These are phyloP conservation scores for Rhyacichthys aspro DNA, from an alignment of 2,797 vertebrate genomes.

Conservation along the genomic window DNA sequence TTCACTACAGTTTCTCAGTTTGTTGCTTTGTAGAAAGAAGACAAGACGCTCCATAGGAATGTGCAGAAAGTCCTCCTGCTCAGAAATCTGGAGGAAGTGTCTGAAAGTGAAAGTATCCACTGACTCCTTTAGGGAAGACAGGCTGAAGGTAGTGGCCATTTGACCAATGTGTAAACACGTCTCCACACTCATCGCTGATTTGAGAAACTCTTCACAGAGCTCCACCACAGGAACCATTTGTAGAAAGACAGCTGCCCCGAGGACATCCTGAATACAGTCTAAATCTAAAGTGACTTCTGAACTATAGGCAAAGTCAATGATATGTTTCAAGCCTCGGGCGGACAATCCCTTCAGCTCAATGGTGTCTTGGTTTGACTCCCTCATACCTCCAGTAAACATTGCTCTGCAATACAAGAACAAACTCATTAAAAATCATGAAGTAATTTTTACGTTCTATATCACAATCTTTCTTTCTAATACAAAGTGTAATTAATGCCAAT, in stretches of 20 bases:
- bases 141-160: slow-evolving; percentile 96
- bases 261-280: slow-evolving; percentile 96
- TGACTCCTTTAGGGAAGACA: slow-evolving; percentile 92
- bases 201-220: slow-evolving; percentile 97
- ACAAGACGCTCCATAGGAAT: slow-evolving; percentile 92
- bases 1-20: slow-evolving; percentile 91
- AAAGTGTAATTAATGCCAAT: too few relatives aligned
- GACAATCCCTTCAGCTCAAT: slow-evolving; percentile 95
- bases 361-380: slow-evolving; percentile 90
- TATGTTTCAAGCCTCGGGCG: slow-evolving; percentile 91
- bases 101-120: slow-evolving; percentile 94
- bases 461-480: too few relatives aligned
- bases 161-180: slow-evolving; percentile 97
- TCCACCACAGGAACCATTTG: slow-evolving; percentile 98
- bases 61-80: slow-evolving; percentile 96
- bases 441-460: not conserved
- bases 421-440: too few relatives aligned
- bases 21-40: slow-evolving; percentile 97
- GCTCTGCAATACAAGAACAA: slow-evolving; percentile 82
- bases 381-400: slow-evolving; percentile 98
- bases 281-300: slow-evolving; percentile 94
- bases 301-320: slow-evolving; percentile 98
- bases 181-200: slow-evolving; percentile 97
- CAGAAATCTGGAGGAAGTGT: slow-evolving; percentile 95
- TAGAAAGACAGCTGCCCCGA: slow-evolving; percentile 96